A percentile compares a stretch with the other conserved stretches of the same genome.
phyloP scores from a whole-genome alignment of 2,888 invertebrate species.

The Barypeithes pellucidus region DNA sequence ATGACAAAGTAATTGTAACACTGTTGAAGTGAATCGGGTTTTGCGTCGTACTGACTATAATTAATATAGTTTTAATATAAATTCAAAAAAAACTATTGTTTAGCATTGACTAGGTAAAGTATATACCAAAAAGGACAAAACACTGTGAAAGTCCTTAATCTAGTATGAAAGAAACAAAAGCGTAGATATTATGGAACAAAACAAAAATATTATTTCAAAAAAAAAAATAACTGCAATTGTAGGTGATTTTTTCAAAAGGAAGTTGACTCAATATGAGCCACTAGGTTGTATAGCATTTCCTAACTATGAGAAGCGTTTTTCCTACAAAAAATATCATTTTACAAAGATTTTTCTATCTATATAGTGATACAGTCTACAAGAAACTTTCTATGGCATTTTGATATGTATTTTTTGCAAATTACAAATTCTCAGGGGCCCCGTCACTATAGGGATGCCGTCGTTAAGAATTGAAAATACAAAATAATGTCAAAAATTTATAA shows the following conservation, averaged over 20 bases:
- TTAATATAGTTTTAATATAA: constrained; percentile 30
- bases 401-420: constrained; percentile 19
- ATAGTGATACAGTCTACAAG: constrained; percentile 37
- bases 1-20: no score
- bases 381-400: constrained; percentile 16
- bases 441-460: not conserved
- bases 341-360: constrained; percentile 33
- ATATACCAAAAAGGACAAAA: constrained; percentile 14
- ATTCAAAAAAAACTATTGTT: constrained; percentile 27
- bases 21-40: no score
- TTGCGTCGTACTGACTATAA: not conserved
- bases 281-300: constrained; percentile 27
- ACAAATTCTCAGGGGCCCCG: not conserved
- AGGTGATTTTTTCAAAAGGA: constrained; percentile 12
- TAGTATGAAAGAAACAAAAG: constrained; percentile 13
- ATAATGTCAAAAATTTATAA: constrained; percentile 6
- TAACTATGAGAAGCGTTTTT: constrained; percentile 39
- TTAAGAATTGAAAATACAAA: not conserved
- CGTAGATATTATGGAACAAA: constrained; percentile 6
- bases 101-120: constrained; percentile 42
- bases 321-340: constrained; percentile 35
- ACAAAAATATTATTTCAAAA: not conserved
- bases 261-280: constrained; percentile 44
- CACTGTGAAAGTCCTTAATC: not conserved
- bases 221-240: constrained; percentile 19